Percentiles rank a stretch among this genome's conserved stretches.
Conservation (phyloP, 2,113 vertebrate genomes). For the Urocitellus parryii region DNA sequence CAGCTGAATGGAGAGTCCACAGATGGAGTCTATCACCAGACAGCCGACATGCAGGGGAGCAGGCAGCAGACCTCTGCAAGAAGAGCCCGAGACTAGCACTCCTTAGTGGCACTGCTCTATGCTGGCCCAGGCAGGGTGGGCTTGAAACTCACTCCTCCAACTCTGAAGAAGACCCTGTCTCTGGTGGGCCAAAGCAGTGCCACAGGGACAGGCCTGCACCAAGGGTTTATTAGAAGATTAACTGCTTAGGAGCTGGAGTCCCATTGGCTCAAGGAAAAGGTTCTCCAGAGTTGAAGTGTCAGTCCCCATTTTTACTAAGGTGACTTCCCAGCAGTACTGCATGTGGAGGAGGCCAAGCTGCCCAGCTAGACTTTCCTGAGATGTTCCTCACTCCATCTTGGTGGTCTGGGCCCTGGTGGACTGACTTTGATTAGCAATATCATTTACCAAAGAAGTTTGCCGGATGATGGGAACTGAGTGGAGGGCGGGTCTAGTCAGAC, state of each 20-base stretch:
- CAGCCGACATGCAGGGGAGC: conserved; percentile 6
- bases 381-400: rapidly evolving
- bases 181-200: not conserved
- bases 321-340: not conserved
- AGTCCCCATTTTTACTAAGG: conserved; percentile 23
- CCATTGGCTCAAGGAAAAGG: not conserved
- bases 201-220: not conserved
- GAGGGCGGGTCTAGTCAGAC: not conserved
- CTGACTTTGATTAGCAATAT: conserved; percentile 27
- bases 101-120: not conserved
- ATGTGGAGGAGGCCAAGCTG: not conserved
- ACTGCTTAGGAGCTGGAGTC: conserved; percentile 15
- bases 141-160: not conserved
- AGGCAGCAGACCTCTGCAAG: not conserved
- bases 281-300: not conserved
- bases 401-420: not conserved
- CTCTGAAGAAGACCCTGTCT: not conserved
- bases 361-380: not conserved
- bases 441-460: not conserved
- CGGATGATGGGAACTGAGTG: not conserved
- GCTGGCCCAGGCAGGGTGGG: not conserved
- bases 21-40: conserved; percentile 61
- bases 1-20: conserved; percentile 46
- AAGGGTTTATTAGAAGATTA: conserved; percentile 30
- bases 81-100: not conserved